Base-by-base conservation (phyloP, 2,888 invertebrate genomes). In the Caenorhabditis angaria region DNA sequence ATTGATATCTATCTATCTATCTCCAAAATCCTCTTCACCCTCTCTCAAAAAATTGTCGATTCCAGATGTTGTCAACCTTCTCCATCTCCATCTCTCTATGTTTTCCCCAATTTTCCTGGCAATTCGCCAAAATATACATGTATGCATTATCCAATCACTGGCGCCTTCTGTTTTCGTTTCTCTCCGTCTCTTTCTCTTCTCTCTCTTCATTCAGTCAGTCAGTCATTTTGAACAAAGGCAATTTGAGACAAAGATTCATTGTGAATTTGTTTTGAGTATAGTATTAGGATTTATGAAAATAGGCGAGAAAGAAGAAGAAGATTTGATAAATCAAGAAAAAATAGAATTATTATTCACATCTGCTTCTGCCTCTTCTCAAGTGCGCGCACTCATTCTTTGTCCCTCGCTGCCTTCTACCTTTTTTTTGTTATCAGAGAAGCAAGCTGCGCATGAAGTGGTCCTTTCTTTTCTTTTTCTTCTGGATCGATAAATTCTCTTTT, bases 241-340 rank as follows among this genome's bases (percentile, higher is more conserved):
- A 41, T 41, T 41, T 41, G 41, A 41, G 41, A 41, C 41, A 41
- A 41, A 41, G 41, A 41, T 41, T 41, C 41, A 41, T 41, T 41
- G n/a, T n/a, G n/a, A n/a, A n/a, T n/a, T n/a, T n/a, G n/a, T n/a
- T n/a, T n/a, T n/a, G n/a, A n/a, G n/a, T n/a, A 41, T 41, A 41
- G 41, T 41, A 41, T 18, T 41, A 41, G 41, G 18, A 18, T 41
- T 41, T 41, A 18, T 41, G 41, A 41, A 12, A 41, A 32, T 32
- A 32, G 18, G 10, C 14, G 41, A 41, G 41, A n/a, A n/a, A n/a
- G n/a, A n/a, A n/a, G n/a, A n/a, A n/a, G n/a, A n/a, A n/a, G n/a
- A n/a, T n/a, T n/a, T n/a, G n/a, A n/a, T n/a, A n/a, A n/a, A 41
- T 41, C 14, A 41, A 18, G 18, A 41, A 18, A 18, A 41, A 41